These are phyloP conservation scores for Macrocentrus cingulum DNA, from an alignment of 1,140 invertebrate genomes.

Conservation along the genomic window DNA sequence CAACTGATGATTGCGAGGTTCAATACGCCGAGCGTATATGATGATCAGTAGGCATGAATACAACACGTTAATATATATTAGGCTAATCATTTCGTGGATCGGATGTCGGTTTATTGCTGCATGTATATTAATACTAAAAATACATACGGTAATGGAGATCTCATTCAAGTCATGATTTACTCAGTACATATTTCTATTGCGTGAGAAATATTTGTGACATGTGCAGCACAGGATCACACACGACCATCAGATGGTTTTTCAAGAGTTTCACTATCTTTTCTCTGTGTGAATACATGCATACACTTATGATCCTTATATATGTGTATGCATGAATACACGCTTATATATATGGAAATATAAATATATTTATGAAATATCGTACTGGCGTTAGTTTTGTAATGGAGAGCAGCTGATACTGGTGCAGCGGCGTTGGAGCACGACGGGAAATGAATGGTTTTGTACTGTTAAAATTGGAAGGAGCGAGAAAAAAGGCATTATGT, in stretches of 20 bases:
- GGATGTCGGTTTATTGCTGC: no score
- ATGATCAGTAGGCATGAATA: not conserved
- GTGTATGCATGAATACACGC: not conserved
- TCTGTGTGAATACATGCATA: no score
- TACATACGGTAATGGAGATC: not conserved
- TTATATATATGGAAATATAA: slow-evolving; percentile 9
- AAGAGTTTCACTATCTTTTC: not conserved
- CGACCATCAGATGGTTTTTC: not conserved
- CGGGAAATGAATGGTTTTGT: slow-evolving; percentile 10
- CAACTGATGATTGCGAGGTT: not conserved
- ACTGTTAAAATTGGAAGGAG: not conserved
- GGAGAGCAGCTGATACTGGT: not conserved
- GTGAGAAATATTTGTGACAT: no score
- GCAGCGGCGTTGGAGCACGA: no score
- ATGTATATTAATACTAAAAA: no score
- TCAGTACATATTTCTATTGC: no score
- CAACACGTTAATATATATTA: not conserved
- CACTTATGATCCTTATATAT: not conserved
- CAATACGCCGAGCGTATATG: slow-evolving; percentile 3
- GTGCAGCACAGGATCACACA: not conserved
- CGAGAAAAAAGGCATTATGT: not conserved
- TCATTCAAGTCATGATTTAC: not conserved
- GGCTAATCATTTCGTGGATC: not conserved
- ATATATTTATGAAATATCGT: slow-evolving; percentile 25
- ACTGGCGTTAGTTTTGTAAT: slow-evolving; percentile 25